Base-by-base conservation (phyloP, 2,113 vertebrate species). In the Sciurus niger region DNA sequence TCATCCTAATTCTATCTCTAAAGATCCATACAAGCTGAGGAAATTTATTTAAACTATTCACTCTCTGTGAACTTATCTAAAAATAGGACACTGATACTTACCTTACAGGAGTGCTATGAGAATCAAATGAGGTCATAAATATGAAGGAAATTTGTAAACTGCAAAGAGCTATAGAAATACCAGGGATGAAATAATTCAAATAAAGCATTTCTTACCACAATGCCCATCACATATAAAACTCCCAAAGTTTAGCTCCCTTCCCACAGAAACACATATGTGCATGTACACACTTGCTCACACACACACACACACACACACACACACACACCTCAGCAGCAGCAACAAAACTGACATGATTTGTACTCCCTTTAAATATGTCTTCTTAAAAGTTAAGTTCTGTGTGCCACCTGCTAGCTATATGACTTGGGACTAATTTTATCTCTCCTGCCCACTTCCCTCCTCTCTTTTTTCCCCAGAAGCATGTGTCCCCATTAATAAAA, bases 401-500 rank as follows among this genome's bases (percentile, higher is more conserved):
- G 28, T 43, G 28, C 30, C 18, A 73, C 10, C 6, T 34, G 43
- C 20, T 89, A 43, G 11, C 4, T 77, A 10, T 12, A 43, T 68
- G 2, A 8, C 37, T 84, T 70, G 84, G 18, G 22, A 55, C 87
- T 83, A 30, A 60, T 20, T 73, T 77, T 70, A 34, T 84, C 46
- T 67, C 46, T 84, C 18, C 20, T 87, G 20, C 32, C 22, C 22
- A 18, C 13, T 37, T 83, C 13, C 14, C 7, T 22, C 30, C 30
- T 77, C 24, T 60, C 16, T 89, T 48, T 77, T 73, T 24, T 78
- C 13, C 13, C 43, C 22, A 55, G 43, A 93, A 90, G 70, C 32
- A 93, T 48, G 46, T 85, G 28, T 65, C 76, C 14, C 32, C 65
- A 90, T 55, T 76, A 74, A 93, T 82, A 95, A 84, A 55, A 90